phyloP scores from a whole-genome alignment of 2,888 invertebrate species.

The Hyles lineata region DNA sequence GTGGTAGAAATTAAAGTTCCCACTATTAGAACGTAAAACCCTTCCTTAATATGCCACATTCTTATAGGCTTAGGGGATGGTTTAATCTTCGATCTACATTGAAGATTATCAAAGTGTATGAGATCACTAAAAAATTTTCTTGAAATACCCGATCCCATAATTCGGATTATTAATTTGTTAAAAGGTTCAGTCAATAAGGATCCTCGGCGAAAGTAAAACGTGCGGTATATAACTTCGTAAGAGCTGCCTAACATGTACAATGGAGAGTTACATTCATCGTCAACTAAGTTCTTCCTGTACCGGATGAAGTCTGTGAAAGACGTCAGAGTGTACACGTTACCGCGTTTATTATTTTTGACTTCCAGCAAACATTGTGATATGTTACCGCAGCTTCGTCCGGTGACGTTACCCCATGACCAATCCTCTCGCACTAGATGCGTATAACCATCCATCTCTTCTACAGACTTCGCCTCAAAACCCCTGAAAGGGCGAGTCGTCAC shows the following conservation, averaged over 20 bases:
- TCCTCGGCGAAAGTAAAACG: conserved; percentile 21
- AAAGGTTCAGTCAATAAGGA: neutral
- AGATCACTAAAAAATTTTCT: neutral
- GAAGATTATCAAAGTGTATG: neutral
- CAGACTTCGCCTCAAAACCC: neutral
- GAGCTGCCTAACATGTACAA: neutral
- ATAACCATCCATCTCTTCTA: neutral
- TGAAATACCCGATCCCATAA: neutral
- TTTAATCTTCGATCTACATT: neutral
- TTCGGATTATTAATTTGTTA: neutral
- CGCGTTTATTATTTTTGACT: neutral
- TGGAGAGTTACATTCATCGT: neutral
- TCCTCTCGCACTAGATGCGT: neutral
- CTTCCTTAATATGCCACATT: too few relatives aligned
- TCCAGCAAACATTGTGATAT: neutral
- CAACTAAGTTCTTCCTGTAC: neutral
- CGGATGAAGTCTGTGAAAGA: neutral
- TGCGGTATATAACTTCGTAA: neutral
- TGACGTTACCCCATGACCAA: neutral
- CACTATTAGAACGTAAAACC: too few relatives aligned
- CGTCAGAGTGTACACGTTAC: neutral
- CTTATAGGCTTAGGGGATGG: too few relatives aligned
- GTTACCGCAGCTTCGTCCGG: neutral
- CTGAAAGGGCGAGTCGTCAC: neutral
- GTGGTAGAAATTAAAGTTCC: too few relatives aligned